Base-by-base conservation (phyloP, 2,797 vertebrate species). In the Pampus argenteus region DNA sequence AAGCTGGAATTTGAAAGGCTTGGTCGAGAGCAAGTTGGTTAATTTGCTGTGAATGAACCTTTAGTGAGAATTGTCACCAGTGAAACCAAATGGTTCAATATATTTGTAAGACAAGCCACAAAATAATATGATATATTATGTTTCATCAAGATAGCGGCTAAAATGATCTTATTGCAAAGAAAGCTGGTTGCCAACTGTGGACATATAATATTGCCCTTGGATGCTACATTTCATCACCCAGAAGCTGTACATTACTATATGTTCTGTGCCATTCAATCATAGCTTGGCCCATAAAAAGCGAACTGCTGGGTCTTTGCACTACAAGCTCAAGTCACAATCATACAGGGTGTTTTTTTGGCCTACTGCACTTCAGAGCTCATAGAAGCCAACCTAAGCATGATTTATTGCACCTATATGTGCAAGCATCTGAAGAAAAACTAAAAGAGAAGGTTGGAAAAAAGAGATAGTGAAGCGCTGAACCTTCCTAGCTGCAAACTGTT, bases 401-500 rank as follows among this genome's bases (percentile, higher is more conserved):
- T 54, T 57, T 63, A 55, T 22, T 55, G 18, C 45, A 20, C 23
- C 3, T n/a, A 20, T 18, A 44, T 51, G 23, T 47, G 13, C n/a
- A 51, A 36, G 6, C 17, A 29, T 45, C 36, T 49, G 18, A 9
- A 52, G 20, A 34, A 2, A 22, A 44, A 56, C n/a, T 31, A 42
- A 56, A 48, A 18, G 17, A 20, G 14, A 6, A 45, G 22, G 31
- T 14, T 10, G 52, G 31, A 8, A 0, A n/a, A 7, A 23, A 22
- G 17, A 54, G 45, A 64, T 7, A 42, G 51, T 2, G 0, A 23
- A 31, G 28, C 4, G 1, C 13, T 28, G 2, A 25, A 7, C 3
- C 40, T 17, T 50, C 13, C 29, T 45, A 11, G 29, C 17, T 51
- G 47, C 22, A 34, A 25, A 38, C 63, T 52, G 29, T 61, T 62